Evolutionary conservation across 2,888 invertebrate species (phyloP), one percentile per base, ranked within the genome.

Genomic region (Autographa pulchrina): DNA sequence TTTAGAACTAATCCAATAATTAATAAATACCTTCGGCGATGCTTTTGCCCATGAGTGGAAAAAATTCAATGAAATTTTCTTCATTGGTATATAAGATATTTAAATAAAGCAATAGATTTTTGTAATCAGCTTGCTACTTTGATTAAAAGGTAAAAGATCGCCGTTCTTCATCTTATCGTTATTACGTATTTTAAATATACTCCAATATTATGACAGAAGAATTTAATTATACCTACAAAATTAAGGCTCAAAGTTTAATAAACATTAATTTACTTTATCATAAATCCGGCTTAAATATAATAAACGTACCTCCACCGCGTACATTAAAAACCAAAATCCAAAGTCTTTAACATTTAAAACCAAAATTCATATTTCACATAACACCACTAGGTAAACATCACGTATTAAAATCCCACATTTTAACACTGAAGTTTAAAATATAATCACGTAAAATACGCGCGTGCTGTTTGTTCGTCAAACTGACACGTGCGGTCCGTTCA

Each of bases 381-480:
- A 69, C 68, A 74, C 62, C 81, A 85, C 85, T 69, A 75, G 32
- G 64, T 74, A 25, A 74, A 67, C 72, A 68, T 61, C 81, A 79
- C 84, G 76, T 68, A 65, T 69, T 70, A 82, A 84, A 78, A 84
- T 82, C 82, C 72, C 85, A 84, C 85, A 85, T 83, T 82, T 79
- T 77, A 69, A 18, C 80, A 79, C 85, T 82, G 71, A 78, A 84
- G 84, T 85, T 85, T 78, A 75, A 72, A 74, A 74, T 78, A 77
- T 76, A 75, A 66, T 77, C 65, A 75, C 74, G 73, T 73, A 65
- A 70, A 68, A 70, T 78, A 79, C 77, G 80, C 78, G 83, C 74
- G 82, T 81, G 68, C 68, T 63, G 54, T 68, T 67, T 48, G 14
- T 38, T 16, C n/a, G 69, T 62, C 61, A 67, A 75, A 65, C 68